Conservation (phyloP, 2,888 invertebrate species). For the Amiota communis region DNA sequence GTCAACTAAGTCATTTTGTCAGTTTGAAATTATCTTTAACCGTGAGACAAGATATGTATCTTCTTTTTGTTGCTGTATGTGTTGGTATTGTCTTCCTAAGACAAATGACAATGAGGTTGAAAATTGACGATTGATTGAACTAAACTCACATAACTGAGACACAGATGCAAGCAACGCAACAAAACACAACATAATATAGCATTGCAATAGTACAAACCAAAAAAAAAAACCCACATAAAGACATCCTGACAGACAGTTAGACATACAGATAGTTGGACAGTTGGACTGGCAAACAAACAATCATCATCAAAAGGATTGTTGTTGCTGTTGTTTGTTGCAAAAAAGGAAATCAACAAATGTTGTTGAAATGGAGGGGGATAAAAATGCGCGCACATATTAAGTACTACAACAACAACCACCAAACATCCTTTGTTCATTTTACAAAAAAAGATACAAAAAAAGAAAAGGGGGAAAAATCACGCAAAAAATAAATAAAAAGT, state of each 20-base stretch:
- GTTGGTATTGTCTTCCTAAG: neutral
- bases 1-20: no score
- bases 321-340: neutral
- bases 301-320: neutral
- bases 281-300: conserved; percentile 29
- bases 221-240: neutral
- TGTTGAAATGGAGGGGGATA: neutral
- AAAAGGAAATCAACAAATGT: neutral
- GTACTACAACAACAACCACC: neutral
- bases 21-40: no score
- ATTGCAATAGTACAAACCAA: neutral
- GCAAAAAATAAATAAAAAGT: neutral
- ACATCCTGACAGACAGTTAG: neutral
- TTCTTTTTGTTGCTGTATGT: neutral
- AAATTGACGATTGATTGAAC: conserved; percentile 7
- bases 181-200: neutral
- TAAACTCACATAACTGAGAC: neutral
- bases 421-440: conserved; percentile 19
- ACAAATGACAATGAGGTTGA: neutral
- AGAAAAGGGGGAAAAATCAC: neutral
- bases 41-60: neutral
- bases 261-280: conserved; percentile 14
- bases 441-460: no score
- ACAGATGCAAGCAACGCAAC: neutral
- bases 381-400: neutral